Evolutionary conservation across 2,888 invertebrate genomes (phyloP).

Genomic region (Choristoneura rosaceana): DNA sequence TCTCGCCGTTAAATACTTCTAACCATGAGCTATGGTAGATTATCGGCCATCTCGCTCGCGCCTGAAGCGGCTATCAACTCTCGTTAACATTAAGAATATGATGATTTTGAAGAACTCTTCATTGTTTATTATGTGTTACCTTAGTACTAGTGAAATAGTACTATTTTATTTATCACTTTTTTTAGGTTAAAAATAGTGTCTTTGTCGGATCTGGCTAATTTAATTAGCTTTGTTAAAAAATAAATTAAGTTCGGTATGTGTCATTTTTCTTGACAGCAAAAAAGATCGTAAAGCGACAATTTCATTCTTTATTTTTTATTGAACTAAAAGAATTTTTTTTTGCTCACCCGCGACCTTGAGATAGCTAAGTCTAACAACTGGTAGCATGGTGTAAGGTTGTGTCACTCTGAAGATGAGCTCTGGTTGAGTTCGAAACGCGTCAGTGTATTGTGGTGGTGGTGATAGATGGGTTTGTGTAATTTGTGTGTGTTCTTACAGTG

Average conservation of each 20-base stretch:
- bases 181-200: slow-evolving; percentile 1
- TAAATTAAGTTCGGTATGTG: too few species aligned
- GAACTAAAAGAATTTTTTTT: too few species aligned
- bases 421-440: too few species aligned
- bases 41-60: slow-evolving; percentile 75
- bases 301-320: too few species aligned
- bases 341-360: too few species aligned
- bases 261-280: not conserved
- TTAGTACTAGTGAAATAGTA: not conserved
- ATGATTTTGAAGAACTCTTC: slow-evolving; percentile 53
- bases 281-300: not conserved
- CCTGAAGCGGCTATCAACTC: slow-evolving; percentile 75
- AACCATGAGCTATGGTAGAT: slow-evolving; percentile 73
- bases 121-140: slow-evolving; percentile 5
- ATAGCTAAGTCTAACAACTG: too few species aligned
- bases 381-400: too few species aligned
- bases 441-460: too few species aligned
- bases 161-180: not conserved
- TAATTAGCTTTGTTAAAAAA: not conserved
- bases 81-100: slow-evolving; percentile 70
- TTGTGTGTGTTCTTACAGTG: too few species aligned
- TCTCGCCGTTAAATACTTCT: slow-evolving; percentile 84
- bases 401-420: too few species aligned
- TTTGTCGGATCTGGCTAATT: not conserved
- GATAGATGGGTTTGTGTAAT: too few species aligned